phyloP scores from a whole-genome alignment of 1,140 invertebrate species.

The Tenebrio molitor region DNA sequence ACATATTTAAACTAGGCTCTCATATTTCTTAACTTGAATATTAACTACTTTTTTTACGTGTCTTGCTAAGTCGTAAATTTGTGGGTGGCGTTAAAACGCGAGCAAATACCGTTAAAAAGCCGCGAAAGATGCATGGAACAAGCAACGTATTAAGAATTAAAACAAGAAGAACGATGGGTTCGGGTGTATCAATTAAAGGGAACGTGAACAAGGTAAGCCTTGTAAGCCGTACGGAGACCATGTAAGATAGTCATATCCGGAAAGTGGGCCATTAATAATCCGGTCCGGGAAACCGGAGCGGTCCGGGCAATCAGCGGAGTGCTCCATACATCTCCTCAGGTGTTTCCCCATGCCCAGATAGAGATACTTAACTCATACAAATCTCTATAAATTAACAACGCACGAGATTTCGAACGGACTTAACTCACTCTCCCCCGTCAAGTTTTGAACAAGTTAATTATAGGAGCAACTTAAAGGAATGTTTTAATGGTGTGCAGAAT shows the following conservation, averaged over 20 bases:
- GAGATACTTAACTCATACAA: slow-evolving; percentile 38
- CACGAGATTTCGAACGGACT: slow-evolving; percentile 23
- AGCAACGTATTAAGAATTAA: slow-evolving; percentile 37
- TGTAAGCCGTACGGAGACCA: slow-evolving; percentile 27
- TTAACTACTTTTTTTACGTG: no score
- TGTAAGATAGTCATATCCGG: slow-evolving; percentile 38
- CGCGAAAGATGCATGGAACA: slow-evolving; percentile 13
- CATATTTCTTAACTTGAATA: no score
- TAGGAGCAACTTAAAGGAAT: slow-evolving; percentile 6
- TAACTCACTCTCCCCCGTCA: slow-evolving; percentile 2
- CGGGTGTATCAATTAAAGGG: slow-evolving; percentile 27
- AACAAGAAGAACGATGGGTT: slow-evolving; percentile 24
- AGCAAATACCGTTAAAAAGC: not conserved
- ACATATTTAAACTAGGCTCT: no score
- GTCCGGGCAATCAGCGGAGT: slow-evolving; percentile 35
- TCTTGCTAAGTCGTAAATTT: no score
- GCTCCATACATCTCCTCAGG: slow-evolving; percentile 37
- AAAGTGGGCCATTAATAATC: slow-evolving; percentile 40
- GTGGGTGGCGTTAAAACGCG: slow-evolving; percentile 29
- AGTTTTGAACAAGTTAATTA: slow-evolving; percentile 16
- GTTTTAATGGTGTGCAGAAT: not conserved
- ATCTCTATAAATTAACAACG: slow-evolving; percentile 40
- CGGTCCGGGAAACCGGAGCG: slow-evolving; percentile 17
- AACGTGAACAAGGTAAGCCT: slow-evolving; percentile 31
- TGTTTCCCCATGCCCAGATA: slow-evolving; percentile 23